Percentiles rank a stretch among this genome's conserved stretches.
phyloP scores from a whole-genome alignment of 2,888 invertebrate genomes.

The Trissoscelio sp. region DNA sequence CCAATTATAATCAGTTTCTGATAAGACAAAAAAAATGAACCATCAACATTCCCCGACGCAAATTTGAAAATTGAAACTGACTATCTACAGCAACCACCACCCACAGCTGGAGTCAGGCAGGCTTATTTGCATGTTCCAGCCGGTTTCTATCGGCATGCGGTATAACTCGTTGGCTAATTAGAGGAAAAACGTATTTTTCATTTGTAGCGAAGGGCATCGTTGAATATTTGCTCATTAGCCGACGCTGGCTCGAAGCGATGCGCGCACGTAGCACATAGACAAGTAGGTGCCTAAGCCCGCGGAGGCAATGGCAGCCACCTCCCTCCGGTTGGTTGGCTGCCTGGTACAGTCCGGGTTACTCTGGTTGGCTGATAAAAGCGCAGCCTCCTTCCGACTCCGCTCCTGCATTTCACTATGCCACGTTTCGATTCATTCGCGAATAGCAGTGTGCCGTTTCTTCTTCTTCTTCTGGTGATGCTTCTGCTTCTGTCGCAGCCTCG shows the following conservation, averaged over 20 bases:
- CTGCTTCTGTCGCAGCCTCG: slow-evolving; percentile 71
- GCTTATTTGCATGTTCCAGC: slow-evolving; percentile 4
- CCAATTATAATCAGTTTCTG: no score
- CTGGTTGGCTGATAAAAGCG: slow-evolving; percentile 77
- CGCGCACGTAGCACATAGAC: slow-evolving; percentile 61
- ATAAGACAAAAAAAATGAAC: no score
- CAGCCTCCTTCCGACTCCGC: slow-evolving; percentile 71
- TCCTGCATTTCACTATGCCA: slow-evolving; percentile 64
- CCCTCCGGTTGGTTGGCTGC: slow-evolving; percentile 77
- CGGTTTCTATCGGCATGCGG: slow-evolving; percentile 42
- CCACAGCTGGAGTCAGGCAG: neutral
- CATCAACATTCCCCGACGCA: no score
- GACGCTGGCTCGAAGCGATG: slow-evolving; percentile 65
- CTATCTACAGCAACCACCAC: neutral
- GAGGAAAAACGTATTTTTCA: slow-evolving; percentile 76
- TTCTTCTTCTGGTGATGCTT: slow-evolving; percentile 66
- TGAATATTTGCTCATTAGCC: slow-evolving; percentile 76
- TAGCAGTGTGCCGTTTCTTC: slow-evolving; percentile 68
- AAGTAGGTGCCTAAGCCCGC: slow-evolving; percentile 57
- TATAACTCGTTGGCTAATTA: slow-evolving; percentile 73
- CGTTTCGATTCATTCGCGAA: slow-evolving; percentile 70
- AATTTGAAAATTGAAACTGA: neutral
- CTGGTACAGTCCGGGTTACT: slow-evolving; percentile 73
- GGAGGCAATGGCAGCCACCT: slow-evolving; percentile 68
- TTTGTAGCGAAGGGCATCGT: slow-evolving; percentile 72